Evolutionary conservation across 2,797 vertebrate genomes (phyloP), one percentile per base, ranked within the genome.

Genomic region (Pelochelys cantorii): DNA sequence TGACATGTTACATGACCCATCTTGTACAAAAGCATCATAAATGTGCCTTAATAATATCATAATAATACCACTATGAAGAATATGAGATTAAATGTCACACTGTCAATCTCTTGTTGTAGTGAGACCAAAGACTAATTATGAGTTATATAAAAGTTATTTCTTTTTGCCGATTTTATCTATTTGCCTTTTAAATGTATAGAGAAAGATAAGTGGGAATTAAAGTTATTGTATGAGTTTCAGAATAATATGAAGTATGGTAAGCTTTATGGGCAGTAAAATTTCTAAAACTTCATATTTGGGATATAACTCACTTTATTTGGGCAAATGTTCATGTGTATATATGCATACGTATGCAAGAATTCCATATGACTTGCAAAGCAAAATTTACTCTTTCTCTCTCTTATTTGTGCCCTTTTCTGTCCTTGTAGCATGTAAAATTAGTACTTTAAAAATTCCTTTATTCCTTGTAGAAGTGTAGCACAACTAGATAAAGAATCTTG

Each of bases 201-300:
- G 2, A 0, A 7, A 37, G 23, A 4, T 7, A 18, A 55, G 79
- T 84, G 3, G 65, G 20, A 85, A 53, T 75, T 77, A 11, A 81
- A 52, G 3, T 3, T 60, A 77, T 34, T 78, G 52, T 22, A 78
- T 7, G 62, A 37, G 7, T 71, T 84, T 18, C n/a, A 75, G 27
- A 92, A 86, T 37, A 48, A 3, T 14, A 42, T 74, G 68, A 74
- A 74, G 5, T 12, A 23, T 20, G 11, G 23, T 74, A 42, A 8
- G 31, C 65, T 94, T 93, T 89, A 79, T 57, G 34, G 89, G 79
- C 17, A 81, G 18, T 34, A 54, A 18, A 57, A 34, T 80, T 79
- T 18, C 34, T 74, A 48, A 22, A 94, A 86, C 31, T 85, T 56
- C 15, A 11, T 92, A 89, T 94, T 68, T 92, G 13, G 75, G 89